Percentiles rank a stretch among this genome's conserved stretches.
Conservation (phyloP, 2,888 invertebrate species). For the Hipparchia semele region DNA sequence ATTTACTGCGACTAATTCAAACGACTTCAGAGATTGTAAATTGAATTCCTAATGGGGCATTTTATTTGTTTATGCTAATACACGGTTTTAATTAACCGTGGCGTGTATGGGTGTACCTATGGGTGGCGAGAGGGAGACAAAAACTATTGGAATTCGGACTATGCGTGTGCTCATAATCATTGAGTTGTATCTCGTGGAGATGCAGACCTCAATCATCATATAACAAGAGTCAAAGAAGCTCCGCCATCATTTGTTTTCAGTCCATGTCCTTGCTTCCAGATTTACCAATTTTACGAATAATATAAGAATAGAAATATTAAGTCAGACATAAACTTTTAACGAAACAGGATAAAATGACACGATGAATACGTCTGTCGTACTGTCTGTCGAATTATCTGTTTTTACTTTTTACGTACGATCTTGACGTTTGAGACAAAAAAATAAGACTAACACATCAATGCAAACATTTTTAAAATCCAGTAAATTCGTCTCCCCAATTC, state of each 20-base stretch:
- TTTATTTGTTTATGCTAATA: conserved; percentile 83
- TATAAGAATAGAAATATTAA: too few relatives aligned
- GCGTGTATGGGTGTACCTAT: conserved; percentile 45
- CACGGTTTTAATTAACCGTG: conserved; percentile 76
- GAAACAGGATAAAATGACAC: too few relatives aligned
- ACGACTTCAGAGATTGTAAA: conserved; percentile 80
- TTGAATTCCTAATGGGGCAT: conserved; percentile 81
- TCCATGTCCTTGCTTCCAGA: too few relatives aligned
- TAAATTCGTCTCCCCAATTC: too few relatives aligned
- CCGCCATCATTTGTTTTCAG: neutral
- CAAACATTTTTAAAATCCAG: too few relatives aligned
- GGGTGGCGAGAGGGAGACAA: conserved; percentile 44
- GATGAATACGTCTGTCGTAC: too few relatives aligned
- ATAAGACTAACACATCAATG: too few relatives aligned
- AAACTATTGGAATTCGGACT: conserved; percentile 54
- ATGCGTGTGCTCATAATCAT: conserved; percentile 44
- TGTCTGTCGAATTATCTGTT: too few relatives aligned
- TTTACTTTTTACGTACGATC: too few relatives aligned
- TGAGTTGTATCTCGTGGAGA: neutral
- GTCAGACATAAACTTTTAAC: too few relatives aligned
- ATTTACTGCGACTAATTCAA: conserved; percentile 81
- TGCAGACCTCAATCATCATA: neutral
- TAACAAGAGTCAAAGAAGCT: neutral
- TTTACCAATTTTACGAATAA: too few relatives aligned
- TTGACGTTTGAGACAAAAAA: too few relatives aligned